A percentile compares a stretch with the other conserved stretches of the same genome.
Evolutionary conservation across 2,888 invertebrate genomes (phyloP).

Genomic region (Orchestes rusci): DNA sequence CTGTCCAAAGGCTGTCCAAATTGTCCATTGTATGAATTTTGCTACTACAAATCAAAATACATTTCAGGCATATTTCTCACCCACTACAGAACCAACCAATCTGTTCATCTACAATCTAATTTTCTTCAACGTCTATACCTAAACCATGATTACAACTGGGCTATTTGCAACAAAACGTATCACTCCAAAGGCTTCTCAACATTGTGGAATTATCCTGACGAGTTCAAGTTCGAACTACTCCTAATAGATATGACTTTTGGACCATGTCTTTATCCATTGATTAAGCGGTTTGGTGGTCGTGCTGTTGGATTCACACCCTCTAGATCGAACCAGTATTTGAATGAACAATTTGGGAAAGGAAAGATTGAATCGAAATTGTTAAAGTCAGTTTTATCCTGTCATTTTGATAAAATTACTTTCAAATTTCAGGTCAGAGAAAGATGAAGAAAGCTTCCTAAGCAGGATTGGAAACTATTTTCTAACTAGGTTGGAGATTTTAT

Average conservation of each 20-base stretch:
- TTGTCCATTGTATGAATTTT: too few species aligned
- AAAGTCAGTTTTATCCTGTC: too few species aligned
- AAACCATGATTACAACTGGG: conserved; percentile 15
- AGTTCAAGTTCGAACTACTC: conserved; percentile 36
- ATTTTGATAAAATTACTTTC: too few species aligned
- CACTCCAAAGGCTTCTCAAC: conserved; percentile 30
- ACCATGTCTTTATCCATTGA: conserved; percentile 31
- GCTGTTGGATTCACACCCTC: conserved; percentile 29
- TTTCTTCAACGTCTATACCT: conserved; percentile 3
- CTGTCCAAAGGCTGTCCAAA: too few species aligned
- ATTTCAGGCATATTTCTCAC: conserved; percentile 15
- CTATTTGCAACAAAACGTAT: conserved; percentile 18
- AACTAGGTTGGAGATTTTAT: conserved; percentile 13
- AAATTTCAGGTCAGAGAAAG: too few species aligned
- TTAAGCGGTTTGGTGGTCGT: conserved; percentile 35
- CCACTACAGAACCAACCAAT: conserved; percentile 15
- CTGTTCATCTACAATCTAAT: conserved; percentile 4
- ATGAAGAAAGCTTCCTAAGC: conserved; percentile 19
- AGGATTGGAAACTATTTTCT: conserved; percentile 11
- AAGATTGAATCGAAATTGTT: too few species aligned
- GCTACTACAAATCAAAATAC: too few species aligned
- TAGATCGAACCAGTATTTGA: conserved; percentile 23
- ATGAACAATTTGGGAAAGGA: conserved; percentile 29
- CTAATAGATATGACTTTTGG: conserved; percentile 32
- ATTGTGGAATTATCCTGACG: conserved; percentile 31